These are phyloP conservation scores for Helogale parvula DNA, from an alignment of 2,113 vertebrate genomes.

Conservation along the genomic window DNA sequence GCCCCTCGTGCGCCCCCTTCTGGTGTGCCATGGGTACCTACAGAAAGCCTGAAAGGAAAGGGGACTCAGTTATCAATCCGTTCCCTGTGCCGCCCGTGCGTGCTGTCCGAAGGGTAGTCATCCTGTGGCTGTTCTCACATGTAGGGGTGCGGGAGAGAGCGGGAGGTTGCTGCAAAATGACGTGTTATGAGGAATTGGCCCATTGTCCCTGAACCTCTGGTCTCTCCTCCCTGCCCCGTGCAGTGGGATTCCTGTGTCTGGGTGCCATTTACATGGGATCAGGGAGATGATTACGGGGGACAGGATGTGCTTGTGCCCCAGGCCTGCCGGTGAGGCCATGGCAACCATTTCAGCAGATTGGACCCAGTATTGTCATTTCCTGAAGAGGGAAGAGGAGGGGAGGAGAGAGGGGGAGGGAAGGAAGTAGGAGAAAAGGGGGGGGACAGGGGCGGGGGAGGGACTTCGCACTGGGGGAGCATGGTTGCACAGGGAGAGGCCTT, in stretches of 20 bases:
- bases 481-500: rapidly evolving
- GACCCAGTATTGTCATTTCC: not conserved
- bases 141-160: not conserved
- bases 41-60: not conserved
- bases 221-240: not conserved
- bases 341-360: not conserved
- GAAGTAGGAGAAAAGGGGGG: not conserved
- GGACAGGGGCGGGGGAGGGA: not conserved
- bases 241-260: not conserved
- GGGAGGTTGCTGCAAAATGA: not conserved
- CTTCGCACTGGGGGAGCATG: no score
- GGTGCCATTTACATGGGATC: not conserved
- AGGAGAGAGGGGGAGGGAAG: not conserved
- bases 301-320: not conserved
- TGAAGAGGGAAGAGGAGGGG: not conserved
- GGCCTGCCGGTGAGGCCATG: not conserved
- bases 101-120: not conserved
- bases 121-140: not conserved
- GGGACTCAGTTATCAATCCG: not conserved
- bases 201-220: not conserved
- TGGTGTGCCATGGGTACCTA: not conserved
- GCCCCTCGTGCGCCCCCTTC: not conserved
- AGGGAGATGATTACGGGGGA: not conserved
- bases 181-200: not conserved
- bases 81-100: not conserved